Evolutionary conservation across 37 sponge, comb jelly and placozoan species (phyloP), one percentile per base, ranked within the genome.

Genomic region (Aplysina aerophoba): DNA sequence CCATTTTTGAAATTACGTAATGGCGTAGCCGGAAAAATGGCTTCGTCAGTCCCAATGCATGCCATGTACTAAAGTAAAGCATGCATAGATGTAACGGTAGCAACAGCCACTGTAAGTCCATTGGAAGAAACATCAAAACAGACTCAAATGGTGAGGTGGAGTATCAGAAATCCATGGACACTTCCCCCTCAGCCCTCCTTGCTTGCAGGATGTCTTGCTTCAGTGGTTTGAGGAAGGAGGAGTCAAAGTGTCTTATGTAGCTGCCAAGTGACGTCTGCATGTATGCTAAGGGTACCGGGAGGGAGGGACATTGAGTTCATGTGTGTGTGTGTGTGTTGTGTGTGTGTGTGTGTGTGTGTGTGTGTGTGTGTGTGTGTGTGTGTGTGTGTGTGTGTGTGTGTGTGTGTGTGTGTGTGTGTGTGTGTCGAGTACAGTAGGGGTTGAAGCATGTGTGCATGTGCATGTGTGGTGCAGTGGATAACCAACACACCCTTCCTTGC

Each of bases 251-350:
- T 6, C 61, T 65, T 81, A 89, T 85, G 63, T 89, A 81, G 15
- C 81, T 85, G 53, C 58, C 69, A 22, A 89, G 86, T 22, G 89
- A 81, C 3, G 89, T 85, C 81, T 85, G 85, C 72, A 63, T 89
- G 73, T 89, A 89, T 24, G 30, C 89, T 89, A 17, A 22, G 15
- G 0, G 41, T 0, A 77, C 35, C 14, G 25, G 38, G 37, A 38
- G 40, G 37, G 41, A 11, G 50, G 8, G 8, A 8, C 50, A 44
- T 8, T 8, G 50, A 44, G 50, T 11, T 44, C 3, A 11, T 44
- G 50, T 44, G 50, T 44, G 50, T 44, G 50, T 44, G 50, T 44
- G 50, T 44, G 50, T 44, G n/a, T n/a, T 58, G 28, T 62, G 63
- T 62, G 63, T 62, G 63, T 62, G 63, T 62, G 63, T 69, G 71